Evolutionary conservation across 2,113 vertebrate genomes (phyloP), one percentile per base, ranked within the genome.

Genomic region (Ginglymostoma cirratum): DNA sequence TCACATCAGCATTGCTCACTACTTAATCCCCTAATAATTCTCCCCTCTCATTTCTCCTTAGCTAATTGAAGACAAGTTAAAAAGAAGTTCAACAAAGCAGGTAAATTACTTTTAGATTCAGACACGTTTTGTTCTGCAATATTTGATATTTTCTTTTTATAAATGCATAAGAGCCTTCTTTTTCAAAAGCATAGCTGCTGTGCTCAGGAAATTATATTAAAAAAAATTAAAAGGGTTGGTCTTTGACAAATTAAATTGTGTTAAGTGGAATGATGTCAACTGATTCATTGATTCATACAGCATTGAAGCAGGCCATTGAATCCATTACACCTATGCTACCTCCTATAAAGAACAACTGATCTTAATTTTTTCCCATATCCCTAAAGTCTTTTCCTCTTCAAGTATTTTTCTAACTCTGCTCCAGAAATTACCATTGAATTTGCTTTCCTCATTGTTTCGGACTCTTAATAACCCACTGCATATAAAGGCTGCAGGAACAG

Each of bases 41-140:
- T 95, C 45, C 69, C 94, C 42, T 95, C 94, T 95, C 94, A 72
- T 95, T 95, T 95, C 94, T 95, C 94, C 70, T 94, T 34, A 95
- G 94, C 42, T 95, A 95, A 95, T 76, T 95, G 94, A 95, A 95
- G 94, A 95, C 94, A 95, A 70, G 67, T 95, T 95, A 52, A 27
- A 95, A 76, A 95, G 94, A 95, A 95, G 94, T 69, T 95, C 94
- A 52, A 48, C 94, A 95, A 70, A 95, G 69, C 94, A 95, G 94
- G 94, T 95, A 95, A 95, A 95, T 72, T 95, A 95, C 45, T 76
- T 48, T 95, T 95, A 95, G 93, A 95, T 95, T 70, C 38, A 72
- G 94, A 70, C 24, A 34, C 23, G 42, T 70, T 95, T 72, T 94
- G 66, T 38, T 45, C 4, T 72, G 94, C 55, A 67, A 67, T 66